These are phyloP conservation scores for Meghimatium bilineatum DNA, from an alignment of 2,888 invertebrate species.

Conservation along the genomic window DNA sequence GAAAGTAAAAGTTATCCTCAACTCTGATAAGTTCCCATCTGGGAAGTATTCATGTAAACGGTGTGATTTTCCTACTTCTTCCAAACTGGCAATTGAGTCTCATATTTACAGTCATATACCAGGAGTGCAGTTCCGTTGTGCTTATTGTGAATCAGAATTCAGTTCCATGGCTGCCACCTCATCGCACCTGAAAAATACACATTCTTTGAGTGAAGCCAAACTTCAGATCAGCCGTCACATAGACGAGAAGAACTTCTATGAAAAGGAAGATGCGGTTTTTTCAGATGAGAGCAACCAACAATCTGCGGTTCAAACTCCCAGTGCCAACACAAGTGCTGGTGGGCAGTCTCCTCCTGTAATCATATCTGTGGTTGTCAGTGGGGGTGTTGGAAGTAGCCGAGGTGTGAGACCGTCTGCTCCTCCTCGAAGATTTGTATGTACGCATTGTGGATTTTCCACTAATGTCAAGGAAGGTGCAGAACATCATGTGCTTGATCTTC, in stretches of 20 bases:
- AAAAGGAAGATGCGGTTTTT: slow-evolving; percentile 41
- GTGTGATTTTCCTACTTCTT: slow-evolving; percentile 55
- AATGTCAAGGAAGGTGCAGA: slow-evolving; percentile 57
- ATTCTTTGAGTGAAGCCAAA: slow-evolving; percentile 53
- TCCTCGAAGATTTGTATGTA: slow-evolving; percentile 58
- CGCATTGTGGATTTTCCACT: slow-evolving; percentile 61
- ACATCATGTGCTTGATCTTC: slow-evolving; percentile 58
- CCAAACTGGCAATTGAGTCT: slow-evolving; percentile 55
- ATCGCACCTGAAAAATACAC: slow-evolving; percentile 56
- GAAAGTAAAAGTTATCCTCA: slow-evolving; percentile 45
- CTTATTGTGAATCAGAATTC: slow-evolving; percentile 56
- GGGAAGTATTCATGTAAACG: slow-evolving; percentile 53
- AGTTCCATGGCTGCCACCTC: slow-evolving; percentile 54
- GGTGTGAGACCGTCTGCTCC: not conserved
- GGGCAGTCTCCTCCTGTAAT: slow-evolving; percentile 47
- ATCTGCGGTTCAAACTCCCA: not conserved
- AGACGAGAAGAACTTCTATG: slow-evolving; percentile 55
- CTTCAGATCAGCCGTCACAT: slow-evolving; percentile 56
- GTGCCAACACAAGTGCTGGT: not conserved
- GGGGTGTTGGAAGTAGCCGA: slow-evolving; percentile 39
- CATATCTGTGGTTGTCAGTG: slow-evolving; percentile 54
- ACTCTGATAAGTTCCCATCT: slow-evolving; percentile 38
- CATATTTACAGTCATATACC: slow-evolving; percentile 60
- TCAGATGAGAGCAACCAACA: slow-evolving; percentile 30
- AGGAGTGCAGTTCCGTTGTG: slow-evolving; percentile 57